Conservation (phyloP, 2,797 vertebrate species). For the Hemitrygon akajei region DNA sequence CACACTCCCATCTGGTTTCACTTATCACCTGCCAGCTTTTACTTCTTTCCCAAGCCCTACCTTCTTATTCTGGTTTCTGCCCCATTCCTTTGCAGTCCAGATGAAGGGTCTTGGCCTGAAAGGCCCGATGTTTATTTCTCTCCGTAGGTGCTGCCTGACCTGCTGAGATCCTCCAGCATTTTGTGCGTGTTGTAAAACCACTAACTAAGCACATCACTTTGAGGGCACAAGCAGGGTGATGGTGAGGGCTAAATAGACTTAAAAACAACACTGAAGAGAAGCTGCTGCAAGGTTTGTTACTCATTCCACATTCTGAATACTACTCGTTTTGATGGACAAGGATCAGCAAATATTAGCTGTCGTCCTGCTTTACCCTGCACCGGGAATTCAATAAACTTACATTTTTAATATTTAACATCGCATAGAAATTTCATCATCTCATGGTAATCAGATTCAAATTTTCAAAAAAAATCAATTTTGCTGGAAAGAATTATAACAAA, state of each 20-base stretch:
- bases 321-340: neutral
- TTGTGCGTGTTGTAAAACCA: no score
- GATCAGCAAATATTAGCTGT: neutral
- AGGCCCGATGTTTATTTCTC: no score
- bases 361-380: neutral
- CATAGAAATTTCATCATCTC: neutral
- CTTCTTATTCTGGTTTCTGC: no score
- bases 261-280: neutral
- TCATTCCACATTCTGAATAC: neutral
- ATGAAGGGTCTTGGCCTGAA: no score
- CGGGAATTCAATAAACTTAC: neutral
- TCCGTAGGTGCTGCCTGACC: no score
- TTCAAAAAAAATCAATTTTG: conserved; percentile 7
- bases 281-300: neutral
- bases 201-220: no score
- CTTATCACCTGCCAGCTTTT: no score
- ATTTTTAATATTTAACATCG: neutral
- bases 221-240: neutral
- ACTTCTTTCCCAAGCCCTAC: no score
- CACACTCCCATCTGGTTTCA: no score
- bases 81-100: no score
- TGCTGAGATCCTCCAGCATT: no score
- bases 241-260: neutral
- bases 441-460: neutral
- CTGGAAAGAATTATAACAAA: neutral